These are phyloP conservation scores for Blera fallax DNA, from an alignment of 2,888 invertebrate genomes.

Conservation along the genomic window DNA sequence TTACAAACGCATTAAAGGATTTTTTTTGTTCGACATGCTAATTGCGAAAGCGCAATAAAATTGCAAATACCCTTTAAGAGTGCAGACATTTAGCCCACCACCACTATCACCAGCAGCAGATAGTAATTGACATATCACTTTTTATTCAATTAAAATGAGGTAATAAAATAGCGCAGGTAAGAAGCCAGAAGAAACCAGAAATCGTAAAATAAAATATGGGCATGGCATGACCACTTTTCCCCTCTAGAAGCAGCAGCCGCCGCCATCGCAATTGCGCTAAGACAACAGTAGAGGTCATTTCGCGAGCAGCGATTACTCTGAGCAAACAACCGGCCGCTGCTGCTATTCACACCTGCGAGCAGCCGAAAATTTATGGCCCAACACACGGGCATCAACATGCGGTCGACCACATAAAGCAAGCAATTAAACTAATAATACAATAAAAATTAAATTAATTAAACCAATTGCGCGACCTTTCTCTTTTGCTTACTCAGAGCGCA, in stretches of 20 bases:
- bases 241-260: no score
- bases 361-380: conserved; percentile 56
- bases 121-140: conserved; percentile 63
- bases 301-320: conserved; percentile 30
- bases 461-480: conserved; percentile 72
- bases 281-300: conserved; percentile 60
- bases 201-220: conserved; percentile 59
- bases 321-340: conserved; percentile 23
- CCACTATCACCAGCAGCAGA: not conserved
- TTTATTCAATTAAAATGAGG: conserved; percentile 58
- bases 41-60: conserved; percentile 49
- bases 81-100: conserved; percentile 17
- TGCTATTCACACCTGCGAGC: conserved; percentile 53
- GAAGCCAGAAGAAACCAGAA: conserved; percentile 55
- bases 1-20: conserved; percentile 41
- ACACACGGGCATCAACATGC: conserved; percentile 51
- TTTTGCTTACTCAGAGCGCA: conserved; percentile 52
- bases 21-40: conserved; percentile 15
- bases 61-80: conserved; percentile 46
- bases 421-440: conserved; percentile 71
- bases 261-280: not conserved
- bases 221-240: conserved; percentile 62
- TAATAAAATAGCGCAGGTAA: conserved; percentile 53
- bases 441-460: conserved; percentile 71
- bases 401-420: conserved; percentile 56